phyloP scores from a whole-genome alignment of 2,113 vertebrate genomes.

The Zapus hudsonius region DNA sequence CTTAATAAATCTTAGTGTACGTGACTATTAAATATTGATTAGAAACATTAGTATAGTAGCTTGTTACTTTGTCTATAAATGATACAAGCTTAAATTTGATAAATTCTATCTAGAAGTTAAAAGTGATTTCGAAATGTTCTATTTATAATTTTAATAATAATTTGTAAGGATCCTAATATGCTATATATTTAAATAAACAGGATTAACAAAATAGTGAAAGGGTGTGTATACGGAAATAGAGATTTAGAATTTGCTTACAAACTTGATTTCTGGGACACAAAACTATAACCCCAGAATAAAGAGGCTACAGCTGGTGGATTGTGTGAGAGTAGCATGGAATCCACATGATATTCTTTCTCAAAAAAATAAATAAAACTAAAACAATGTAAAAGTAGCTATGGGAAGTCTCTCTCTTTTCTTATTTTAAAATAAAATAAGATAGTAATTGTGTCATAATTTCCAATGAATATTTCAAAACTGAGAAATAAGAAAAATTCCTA shows the following conservation, averaged over 20 bases:
- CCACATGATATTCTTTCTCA: no score
- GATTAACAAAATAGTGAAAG: neutral
- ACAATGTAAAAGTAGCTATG: no score
- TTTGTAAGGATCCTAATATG: neutral
- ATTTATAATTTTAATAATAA: neutral
- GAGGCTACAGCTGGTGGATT: no score
- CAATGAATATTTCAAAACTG: neutral
- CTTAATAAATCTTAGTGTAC: neutral
- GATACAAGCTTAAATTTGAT: neutral
- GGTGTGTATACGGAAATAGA: rapidly evolving
- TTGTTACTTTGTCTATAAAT: neutral
- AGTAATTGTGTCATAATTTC: neutral
- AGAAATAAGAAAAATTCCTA: neutral
- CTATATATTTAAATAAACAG: neutral
- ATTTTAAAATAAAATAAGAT: neutral
- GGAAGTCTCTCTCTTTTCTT: no score
- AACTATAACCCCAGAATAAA: no score
- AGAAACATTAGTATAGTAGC: neutral
- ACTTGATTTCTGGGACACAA: neutral
- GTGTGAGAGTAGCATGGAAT: no score
- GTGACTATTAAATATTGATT: neutral
- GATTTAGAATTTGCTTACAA: neutral
- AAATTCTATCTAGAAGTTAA: neutral
- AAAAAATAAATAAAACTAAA: no score
- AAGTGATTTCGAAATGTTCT: no score